Base-by-base conservation (phyloP, 2,797 vertebrate species). In the Megaceryle alcyon region DNA sequence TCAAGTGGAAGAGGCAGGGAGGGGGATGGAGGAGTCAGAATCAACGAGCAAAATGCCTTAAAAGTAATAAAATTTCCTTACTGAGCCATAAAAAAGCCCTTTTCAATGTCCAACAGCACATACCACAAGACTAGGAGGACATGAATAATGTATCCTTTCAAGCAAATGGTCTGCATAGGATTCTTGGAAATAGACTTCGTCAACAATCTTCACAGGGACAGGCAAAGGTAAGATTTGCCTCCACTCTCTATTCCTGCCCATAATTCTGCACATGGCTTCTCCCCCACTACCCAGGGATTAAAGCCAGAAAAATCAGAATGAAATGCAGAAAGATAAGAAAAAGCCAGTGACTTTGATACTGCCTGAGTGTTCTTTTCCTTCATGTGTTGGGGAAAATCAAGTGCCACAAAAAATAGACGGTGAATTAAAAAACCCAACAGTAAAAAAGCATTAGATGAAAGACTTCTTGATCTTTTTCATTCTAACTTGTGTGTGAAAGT, bases 361-460 rank as follows among this genome's bases (percentile, higher is more conserved):
- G 83, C 41, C 57, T 33, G 81, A 94, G 66, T 77, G 60, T 82
- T 96, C 88, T 89, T 91, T 90, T 80, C 82, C 76, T 82, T 94
- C 26, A 59, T 87, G 35, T 65, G 66, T 20, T 82, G 28, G 25
- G 64, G 49, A 88, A 95, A 94, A 90, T 49, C 2, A 5, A 90
- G 71, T 41, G 76, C 54, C n/a, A 44, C 59, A 75, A 88, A 87
- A 94, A 81, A 81, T 20, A 94, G 66, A 76, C 1, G 4, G 54
- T 77, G 65, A 82, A 80, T 87, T 94, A 79, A 95, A 94, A 92
- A 94, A 77, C 1, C 5, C 31, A 91, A 65, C 61, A 89, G 54
- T 85, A 94, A 94, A 90, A 95, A 95, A 73, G 60, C 63, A 82
- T 53, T 90, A 84, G 88, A 95, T 95, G 46, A 97, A 97, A 97